A percentile compares a stretch with the other conserved stretches of the same genome.
phyloP scores from a whole-genome alignment of 2,888 invertebrate species.

The Saturnia pavonia region DNA sequence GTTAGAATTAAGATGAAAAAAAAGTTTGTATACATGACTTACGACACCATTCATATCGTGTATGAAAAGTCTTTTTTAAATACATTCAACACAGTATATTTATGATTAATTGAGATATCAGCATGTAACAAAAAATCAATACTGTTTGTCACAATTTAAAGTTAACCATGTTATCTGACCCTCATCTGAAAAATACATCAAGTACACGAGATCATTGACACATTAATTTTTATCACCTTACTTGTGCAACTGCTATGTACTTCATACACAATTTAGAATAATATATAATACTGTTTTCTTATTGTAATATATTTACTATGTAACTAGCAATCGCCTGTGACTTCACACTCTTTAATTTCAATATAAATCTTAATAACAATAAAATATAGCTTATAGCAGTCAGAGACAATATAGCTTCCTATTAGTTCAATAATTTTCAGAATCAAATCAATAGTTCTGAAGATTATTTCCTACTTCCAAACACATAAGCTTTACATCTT shows the following conservation, averaged over 20 bases:
- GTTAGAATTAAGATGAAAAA: too few relatives aligned
- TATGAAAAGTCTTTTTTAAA: too few relatives aligned
- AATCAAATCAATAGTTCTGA: too few relatives aligned
- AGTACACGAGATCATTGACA: constrained; percentile 6
- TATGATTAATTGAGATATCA: background rate
- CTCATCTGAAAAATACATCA: constrained; percentile 1
- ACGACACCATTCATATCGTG: too few relatives aligned
- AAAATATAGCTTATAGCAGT: too few relatives aligned
- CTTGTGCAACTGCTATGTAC: background rate
- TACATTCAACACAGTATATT: background rate
- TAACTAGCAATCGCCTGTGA: background rate
- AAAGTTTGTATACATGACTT: too few relatives aligned
- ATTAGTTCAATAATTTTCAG: too few relatives aligned
- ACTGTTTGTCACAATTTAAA: background rate
- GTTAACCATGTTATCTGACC: constrained; percentile 1
- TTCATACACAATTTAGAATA: background rate
- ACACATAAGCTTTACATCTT: too few relatives aligned
- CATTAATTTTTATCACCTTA: background rate
- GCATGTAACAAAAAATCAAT: background rate
- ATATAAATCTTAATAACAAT: too few relatives aligned
- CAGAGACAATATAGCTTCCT: too few relatives aligned
- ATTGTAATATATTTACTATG: background rate
- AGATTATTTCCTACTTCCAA: too few relatives aligned
- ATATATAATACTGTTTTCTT: constrained; percentile 5
- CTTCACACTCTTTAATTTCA: background rate